Conservation (phyloP, 2,113 vertebrate species). For the Paraplagusia blochii region DNA sequence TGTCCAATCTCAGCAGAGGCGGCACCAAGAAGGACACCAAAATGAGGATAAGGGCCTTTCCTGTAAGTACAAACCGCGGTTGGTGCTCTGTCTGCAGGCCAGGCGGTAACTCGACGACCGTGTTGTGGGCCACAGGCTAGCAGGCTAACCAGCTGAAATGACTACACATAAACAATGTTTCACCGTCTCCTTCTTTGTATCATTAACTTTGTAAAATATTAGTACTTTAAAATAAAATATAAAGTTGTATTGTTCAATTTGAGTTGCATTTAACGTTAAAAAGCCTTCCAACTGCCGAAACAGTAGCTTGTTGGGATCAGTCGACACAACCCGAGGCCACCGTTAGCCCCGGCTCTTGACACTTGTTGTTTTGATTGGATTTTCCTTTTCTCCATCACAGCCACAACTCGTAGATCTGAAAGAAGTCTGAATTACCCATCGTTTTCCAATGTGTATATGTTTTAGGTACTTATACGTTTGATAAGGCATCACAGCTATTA, state of each 20-base stretch:
- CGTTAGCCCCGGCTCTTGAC: slow-evolving; percentile 37
- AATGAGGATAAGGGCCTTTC: slow-evolving; percentile 98
- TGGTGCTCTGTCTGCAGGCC: slow-evolving; percentile 30
- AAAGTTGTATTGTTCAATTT: too few species aligned
- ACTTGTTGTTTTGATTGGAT: slow-evolving; percentile 60
- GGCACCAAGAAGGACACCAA: slow-evolving; percentile 98
- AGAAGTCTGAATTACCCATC: not conserved
- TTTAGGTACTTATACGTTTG: not conserved
- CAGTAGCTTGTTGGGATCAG: slow-evolving; percentile 25
- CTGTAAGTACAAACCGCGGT: slow-evolving; percentile 82
- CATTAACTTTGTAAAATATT: too few species aligned
- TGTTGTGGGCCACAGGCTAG: slow-evolving; percentile 52
- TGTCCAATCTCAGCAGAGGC: slow-evolving; percentile 97
- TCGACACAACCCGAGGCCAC: slow-evolving; percentile 42
- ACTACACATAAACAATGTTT: slow-evolving; percentile 38
- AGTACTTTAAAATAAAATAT: too few species aligned
- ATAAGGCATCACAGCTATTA: not conserved
- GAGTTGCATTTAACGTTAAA: not conserved
- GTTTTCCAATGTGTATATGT: not conserved
- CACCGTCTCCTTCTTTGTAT: not conserved
- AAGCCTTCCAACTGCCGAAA: slow-evolving; percentile 8
- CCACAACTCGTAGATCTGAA: not conserved
- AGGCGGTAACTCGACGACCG: slow-evolving; percentile 57
- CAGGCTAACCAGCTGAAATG: slow-evolving; percentile 50
- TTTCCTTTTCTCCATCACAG: slow-evolving; percentile 1